Evolutionary conservation across 2,888 invertebrate genomes (phyloP), one percentile per base, ranked within the genome.

Genomic region (Dendrolimus houi): DNA sequence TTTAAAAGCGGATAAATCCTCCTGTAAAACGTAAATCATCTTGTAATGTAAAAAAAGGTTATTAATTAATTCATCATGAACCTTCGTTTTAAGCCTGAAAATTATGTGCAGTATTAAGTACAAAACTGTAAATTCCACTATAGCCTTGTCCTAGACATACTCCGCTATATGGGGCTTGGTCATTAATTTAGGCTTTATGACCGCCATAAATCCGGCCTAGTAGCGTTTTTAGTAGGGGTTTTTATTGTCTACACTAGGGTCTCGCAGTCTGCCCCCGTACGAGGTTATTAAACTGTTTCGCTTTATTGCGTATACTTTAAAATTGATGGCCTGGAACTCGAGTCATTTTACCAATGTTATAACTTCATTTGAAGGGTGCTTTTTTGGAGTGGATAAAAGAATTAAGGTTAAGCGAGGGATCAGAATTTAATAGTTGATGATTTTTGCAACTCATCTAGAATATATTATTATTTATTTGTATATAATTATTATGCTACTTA

Each of bases 151-250:
- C 47, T 47, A 47, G 47, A 47, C 47, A 47, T 47, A 10, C 47
- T 47, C 47, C 6, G 47, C 47, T 47, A 47, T 47, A 58, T 53
- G 60, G 66, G 60, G 65, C 66, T 65, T 63, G 65, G 67, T 75
- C 79, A 74, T 81, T 81, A 80, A 77, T 76, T 74, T 74, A 65
- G 71, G 67, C 68, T 75, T 80, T 80, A 77, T 72, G 67, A 70
- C 67, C 63, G 74, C 64, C 68, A 71, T 83, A 81, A 81, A 79
- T 74, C 71, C 68, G 58, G 60, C 63, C 68, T 70, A 71, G 75
- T 72, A 71, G 72, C 67, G 68, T 64, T 75, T 79, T 79, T 75
- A 77, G 65, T 77, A 69, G 66, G 61, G 29, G 54, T 69, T 76
- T 80, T 80, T 79, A 79, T 72, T 74, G 70, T 72, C 64, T 66